Evolutionary conservation across 2,888 invertebrate species (phyloP).

Genomic region (Oxystoma pomonae): DNA sequence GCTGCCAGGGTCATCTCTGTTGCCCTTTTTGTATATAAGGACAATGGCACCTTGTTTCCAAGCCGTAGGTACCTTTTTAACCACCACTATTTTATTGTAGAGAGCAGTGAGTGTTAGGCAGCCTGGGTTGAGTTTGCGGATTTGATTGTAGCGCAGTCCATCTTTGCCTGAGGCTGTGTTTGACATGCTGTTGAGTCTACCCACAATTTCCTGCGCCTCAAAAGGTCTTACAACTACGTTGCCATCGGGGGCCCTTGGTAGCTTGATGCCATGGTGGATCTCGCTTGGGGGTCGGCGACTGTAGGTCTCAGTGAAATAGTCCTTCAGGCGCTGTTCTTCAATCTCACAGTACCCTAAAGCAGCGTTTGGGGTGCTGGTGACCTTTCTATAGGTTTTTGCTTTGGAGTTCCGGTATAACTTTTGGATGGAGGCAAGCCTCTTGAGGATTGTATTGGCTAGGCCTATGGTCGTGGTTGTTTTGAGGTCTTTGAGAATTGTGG

Average conservation of each 20-base stretch:
- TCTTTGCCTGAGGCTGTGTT: constrained; percentile 20
- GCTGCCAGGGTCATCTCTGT: too few species aligned
- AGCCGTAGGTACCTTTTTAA: too few species aligned
- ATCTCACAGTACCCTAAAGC: constrained; percentile 4
- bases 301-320: constrained; percentile 9
- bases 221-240: too few species aligned
- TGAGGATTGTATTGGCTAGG: too few species aligned
- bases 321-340: constrained; percentile 1
- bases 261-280: background rate
- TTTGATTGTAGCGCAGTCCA: constrained; percentile 8
- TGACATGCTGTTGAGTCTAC: background rate
- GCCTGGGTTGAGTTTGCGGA: constrained; percentile 16
- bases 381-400: constrained; percentile 3
- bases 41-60: too few species aligned
- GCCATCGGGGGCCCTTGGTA: constrained; percentile 1
- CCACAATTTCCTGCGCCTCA: background rate
- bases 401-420: constrained; percentile 5
- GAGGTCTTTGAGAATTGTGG: too few species aligned
- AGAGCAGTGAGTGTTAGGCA: constrained; percentile 8
- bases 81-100: too few species aligned
- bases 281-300: background rate
- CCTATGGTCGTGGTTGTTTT: too few species aligned
- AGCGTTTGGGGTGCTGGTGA: background rate
- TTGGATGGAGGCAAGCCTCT: constrained; percentile 10
- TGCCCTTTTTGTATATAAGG: too few species aligned